phyloP scores from a whole-genome alignment of 2,113 vertebrate species.

The zebrafish (Danio rerio) region GRCz12tu NC_133189.1:46351001-46351500 shows the following conservation, averaged over 20 bases:
- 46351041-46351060: no score
- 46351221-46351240: not conserved
- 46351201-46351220: constrained; percentile 26
- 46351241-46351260: not conserved
- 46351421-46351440: not conserved
- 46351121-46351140: not conserved
- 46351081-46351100: no score
- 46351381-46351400: constrained; percentile 37
- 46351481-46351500: constrained; percentile 10
- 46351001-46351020: no score
- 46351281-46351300: constrained; percentile 33
- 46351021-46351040: no score
- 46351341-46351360: constrained; percentile 18
- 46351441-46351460: constrained; percentile 25
- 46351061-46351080: no score
- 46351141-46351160: not conserved
- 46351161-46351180: not conserved
- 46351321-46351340: constrained; percentile 22
- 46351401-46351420: constrained; percentile 16
- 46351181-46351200: constrained; percentile 17
- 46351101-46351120: not conserved
- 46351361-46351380: constrained; percentile 35
- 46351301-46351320: not conserved
- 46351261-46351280: constrained; percentile 34
- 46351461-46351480: not conserved